These are phyloP conservation scores for Oncorhynchus tshawytscha DNA, from an alignment of 2,113 vertebrate genomes.

Conservation along the genomic window DNA sequence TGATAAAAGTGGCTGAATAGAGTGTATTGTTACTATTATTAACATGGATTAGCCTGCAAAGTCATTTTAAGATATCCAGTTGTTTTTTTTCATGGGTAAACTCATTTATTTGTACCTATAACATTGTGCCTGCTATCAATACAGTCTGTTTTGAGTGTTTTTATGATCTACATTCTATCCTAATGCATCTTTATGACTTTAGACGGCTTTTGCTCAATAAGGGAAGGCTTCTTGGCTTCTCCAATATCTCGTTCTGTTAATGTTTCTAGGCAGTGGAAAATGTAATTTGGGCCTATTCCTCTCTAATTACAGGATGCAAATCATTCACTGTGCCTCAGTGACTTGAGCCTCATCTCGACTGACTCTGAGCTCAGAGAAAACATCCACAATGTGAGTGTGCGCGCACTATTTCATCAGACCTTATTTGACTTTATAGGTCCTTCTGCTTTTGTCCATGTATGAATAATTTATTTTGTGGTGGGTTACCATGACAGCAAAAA, in stretches of 20 bases:
- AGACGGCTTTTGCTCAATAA: background rate
- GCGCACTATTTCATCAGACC: conserved; percentile 6
- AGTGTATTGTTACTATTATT: too few relatives aligned
- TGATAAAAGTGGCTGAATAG: too few relatives aligned
- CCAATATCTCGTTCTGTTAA: background rate
- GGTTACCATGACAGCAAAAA: background rate
- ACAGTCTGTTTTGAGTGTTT: background rate
- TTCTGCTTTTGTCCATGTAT: background rate
- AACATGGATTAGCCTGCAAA: background rate
- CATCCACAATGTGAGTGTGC: conserved; percentile 82
- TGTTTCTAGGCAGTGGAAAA: background rate
- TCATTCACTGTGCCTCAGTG: conserved; percentile 95
- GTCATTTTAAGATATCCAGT: background rate
- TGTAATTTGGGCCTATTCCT: background rate
- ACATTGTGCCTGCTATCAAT: background rate
- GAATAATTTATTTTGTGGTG: too few relatives aligned
- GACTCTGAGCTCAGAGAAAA: conserved; percentile 92
- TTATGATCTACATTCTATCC: background rate
- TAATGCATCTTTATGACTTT: background rate
- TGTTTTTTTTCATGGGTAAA: background rate
- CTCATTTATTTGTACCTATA: background rate
- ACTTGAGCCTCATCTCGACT: conserved; percentile 93
- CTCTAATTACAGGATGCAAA: conserved; percentile 85
- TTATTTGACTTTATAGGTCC: background rate
- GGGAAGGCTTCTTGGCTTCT: background rate